A percentile compares a stretch with the other conserved stretches of the same genome.
These are phyloP conservation scores for Tragelaphus oryx DNA, from an alignment of 2,797 vertebrate genomes.

Conservation along the genomic window DNA sequence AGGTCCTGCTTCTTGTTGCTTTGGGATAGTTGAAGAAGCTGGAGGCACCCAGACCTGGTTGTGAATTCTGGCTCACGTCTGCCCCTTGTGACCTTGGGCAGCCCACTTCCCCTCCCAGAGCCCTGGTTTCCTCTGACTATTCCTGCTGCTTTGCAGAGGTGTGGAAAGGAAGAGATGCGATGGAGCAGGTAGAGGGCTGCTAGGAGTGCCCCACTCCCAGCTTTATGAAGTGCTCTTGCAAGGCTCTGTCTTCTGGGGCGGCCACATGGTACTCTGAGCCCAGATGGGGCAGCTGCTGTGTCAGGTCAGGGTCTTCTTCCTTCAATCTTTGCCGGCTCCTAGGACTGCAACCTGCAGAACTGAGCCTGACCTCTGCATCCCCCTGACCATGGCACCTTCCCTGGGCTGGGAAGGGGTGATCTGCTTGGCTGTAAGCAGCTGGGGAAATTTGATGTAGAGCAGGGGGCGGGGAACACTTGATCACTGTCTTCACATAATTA, in stretches of 20 bases:
- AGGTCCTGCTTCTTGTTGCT: background rate
- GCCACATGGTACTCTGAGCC: background rate
- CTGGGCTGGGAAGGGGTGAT: background rate
- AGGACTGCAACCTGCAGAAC: background rate
- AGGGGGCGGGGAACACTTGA: slow-evolving; percentile 23
- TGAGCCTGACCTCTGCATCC: background rate
- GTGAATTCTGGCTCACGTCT: background rate
- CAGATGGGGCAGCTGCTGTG: background rate
- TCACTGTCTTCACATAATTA: slow-evolving; percentile 68
- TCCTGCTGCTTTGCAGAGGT: background rate
- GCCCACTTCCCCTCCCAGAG: background rate
- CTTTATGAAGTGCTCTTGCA: background rate
- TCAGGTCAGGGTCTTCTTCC: background rate
- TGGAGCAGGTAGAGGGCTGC: background rate
- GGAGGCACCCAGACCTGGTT: background rate
- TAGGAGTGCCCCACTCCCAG: fast-evolving
- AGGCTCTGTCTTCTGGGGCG: background rate
- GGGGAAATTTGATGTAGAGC: background rate
- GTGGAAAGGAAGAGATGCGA: background rate
- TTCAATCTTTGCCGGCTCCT: background rate
- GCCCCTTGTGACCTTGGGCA: background rate
- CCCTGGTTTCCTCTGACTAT: background rate
- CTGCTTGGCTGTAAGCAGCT: background rate
- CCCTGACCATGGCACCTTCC: background rate
- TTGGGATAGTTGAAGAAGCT: background rate